Evolutionary conservation across 2,113 vertebrate genomes (phyloP).

Genomic region (Protobothrops mucrosquamatus): DNA sequence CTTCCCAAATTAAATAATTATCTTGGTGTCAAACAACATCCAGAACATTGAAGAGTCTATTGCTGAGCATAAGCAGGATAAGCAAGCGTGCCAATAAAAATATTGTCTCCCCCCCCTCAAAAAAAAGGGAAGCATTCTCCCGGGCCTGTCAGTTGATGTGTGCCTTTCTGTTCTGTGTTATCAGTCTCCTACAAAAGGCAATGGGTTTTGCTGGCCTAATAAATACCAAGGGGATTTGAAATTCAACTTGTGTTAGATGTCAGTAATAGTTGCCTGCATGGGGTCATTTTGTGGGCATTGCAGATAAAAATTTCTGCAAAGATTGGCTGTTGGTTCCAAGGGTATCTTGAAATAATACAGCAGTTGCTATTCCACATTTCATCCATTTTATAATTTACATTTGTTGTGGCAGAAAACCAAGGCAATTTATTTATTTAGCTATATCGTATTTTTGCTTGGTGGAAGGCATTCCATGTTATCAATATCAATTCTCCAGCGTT

Average conservation of each 20-base stretch:
- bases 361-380: background rate
- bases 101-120: background rate
- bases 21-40: constrained; percentile 7
- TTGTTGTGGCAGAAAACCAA: background rate
- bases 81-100: constrained; percentile 27
- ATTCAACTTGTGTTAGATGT: background rate
- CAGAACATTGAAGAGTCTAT: background rate
- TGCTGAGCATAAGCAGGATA: constrained; percentile 26
- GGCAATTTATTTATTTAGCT: background rate
- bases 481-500: background rate
- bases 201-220: constrained; percentile 45
- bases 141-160: constrained; percentile 31
- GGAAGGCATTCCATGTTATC: background rate
- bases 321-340: background rate
- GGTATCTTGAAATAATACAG: background rate
- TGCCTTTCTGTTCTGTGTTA: constrained; percentile 45
- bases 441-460: background rate
- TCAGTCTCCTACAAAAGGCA: constrained; percentile 38
- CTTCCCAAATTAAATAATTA: constrained; percentile 24
- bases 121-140: background rate
- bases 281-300: constrained; percentile 2
- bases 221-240: constrained; percentile 29
- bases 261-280: background rate
- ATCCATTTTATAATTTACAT: background rate
- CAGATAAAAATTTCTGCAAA: constrained; percentile 14